A percentile compares a stretch with the other conserved stretches of the same genome.
phyloP scores from a whole-genome alignment of 2,113 vertebrate genomes.

The Brachirus orientalis region DNA sequence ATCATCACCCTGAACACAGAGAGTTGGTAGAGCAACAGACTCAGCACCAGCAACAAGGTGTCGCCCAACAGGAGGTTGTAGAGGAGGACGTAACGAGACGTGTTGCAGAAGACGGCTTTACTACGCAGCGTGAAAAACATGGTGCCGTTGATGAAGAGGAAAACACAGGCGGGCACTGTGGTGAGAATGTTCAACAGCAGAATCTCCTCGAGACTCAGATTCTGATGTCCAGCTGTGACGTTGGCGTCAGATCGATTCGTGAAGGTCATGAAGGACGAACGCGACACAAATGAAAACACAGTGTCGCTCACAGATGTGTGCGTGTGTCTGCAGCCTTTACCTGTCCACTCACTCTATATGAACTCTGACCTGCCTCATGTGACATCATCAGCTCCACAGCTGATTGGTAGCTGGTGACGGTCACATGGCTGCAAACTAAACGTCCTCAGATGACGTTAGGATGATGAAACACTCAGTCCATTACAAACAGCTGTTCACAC shows the following conservation, averaged over 20 bases:
- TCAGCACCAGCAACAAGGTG: neutral
- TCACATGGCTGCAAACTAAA: no score
- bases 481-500: no score
- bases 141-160: neutral
- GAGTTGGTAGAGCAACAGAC: neutral
- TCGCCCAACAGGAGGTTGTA: neutral
- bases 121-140: neutral
- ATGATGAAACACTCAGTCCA: no score
- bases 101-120: neutral
- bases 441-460: no score
- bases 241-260: neutral
- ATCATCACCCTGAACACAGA: neutral
- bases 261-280: neutral
- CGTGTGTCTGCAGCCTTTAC: no score
- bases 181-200: neutral
- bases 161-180: neutral
- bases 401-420: no score
- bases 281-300: no score
- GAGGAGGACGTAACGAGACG: neutral
- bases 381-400: no score
- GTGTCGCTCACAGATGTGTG: no score
- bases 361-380: no score
- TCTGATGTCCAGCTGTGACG: neutral
- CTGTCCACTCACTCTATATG: no score
- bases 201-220: neutral